Evolutionary conservation across 2,797 vertebrate species (phyloP), one percentile per base, ranked within the genome.

Genomic region (Chanos chanos): DNA sequence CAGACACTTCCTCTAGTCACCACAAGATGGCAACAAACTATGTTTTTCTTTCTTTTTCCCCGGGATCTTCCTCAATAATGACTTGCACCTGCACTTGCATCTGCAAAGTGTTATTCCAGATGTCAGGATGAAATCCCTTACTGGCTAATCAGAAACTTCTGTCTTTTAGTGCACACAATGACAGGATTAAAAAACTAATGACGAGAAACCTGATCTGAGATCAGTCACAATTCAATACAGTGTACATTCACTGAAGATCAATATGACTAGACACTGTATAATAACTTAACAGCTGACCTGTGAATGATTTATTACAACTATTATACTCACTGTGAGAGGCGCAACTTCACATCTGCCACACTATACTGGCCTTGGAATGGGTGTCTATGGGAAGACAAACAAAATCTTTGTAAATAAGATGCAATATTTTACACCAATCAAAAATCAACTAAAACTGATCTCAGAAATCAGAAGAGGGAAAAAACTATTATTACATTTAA

Each of bases 281-380:
- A 37, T 3, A 34, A 37, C 37, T 37, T 10, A 25, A 36, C 1
- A 34, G 12, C 15, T 3, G 4, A 21, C 12, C 25, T 34, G 7
- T n/a, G 0, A 1, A 50, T 21, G 49, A 40, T 18, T 7, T 28
- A n/a, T n/a, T 7, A 15, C 13, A 24, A 31, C 19, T 15, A 22
- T 2, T 30, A 30, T 73, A 96, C 96, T 98, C 86, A 99, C 96
- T 98, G 96, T 55, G 96, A 96, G 61, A 99, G 88, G 53, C 95
- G 89, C 47, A 99, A 84, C 67, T 95, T 99, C 54, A 99, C 89
- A 39, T 99, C 96, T 0, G 93, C 84, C 2, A 98, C 95, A 0
- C 94, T 95, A 83, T 98, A 98, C 72, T 99, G 94, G 27, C 96
- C 96, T 77, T 97, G 95, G 78, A 97, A 99, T 2, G 95, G 96